phyloP scores from a whole-genome alignment of 2,113 vertebrate species.

The Synchiropus splendidus region DNA sequence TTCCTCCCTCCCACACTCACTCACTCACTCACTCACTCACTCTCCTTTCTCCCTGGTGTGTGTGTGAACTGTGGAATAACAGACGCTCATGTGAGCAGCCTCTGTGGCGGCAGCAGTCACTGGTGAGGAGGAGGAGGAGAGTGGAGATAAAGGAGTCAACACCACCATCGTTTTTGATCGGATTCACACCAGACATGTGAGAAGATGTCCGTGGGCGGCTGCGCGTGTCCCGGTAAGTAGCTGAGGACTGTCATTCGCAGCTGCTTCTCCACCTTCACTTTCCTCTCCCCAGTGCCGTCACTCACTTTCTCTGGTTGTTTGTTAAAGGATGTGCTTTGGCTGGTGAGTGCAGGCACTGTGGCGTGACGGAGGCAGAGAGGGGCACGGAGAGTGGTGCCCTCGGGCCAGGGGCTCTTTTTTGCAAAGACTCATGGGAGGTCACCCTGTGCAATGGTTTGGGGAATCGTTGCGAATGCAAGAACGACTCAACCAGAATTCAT shows the following conservation, averaged over 20 bases:
- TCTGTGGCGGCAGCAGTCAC: constrained; percentile 54
- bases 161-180: constrained; percentile 66
- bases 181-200: constrained; percentile 83
- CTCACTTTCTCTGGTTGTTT: constrained; percentile 35
- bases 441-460: constrained; percentile 32
- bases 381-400: constrained; percentile 38
- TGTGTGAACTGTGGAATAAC: constrained; percentile 63
- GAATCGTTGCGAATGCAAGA: constrained; percentile 31
- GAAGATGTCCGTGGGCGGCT: constrained; percentile 92
- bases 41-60: constrained; percentile 40
- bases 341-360: constrained; percentile 30
- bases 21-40: constrained; percentile 15
- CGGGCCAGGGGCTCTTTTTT: constrained; percentile 47
- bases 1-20: constrained; percentile 22
- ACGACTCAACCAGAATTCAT: constrained; percentile 29
- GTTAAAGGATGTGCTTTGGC: constrained; percentile 27
- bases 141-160: constrained; percentile 43
- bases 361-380: constrained; percentile 43
- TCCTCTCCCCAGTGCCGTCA: not conserved
- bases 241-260: constrained; percentile 48
- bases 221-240: constrained; percentile 89
- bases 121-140: constrained; percentile 51
- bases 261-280: constrained; percentile 17
- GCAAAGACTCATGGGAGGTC: constrained; percentile 65
- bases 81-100: constrained; percentile 72